Evolutionary conservation across 2,888 invertebrate genomes (phyloP), one percentile per base, ranked within the genome.

Genomic region (Pseudanteris insignis): DNA sequence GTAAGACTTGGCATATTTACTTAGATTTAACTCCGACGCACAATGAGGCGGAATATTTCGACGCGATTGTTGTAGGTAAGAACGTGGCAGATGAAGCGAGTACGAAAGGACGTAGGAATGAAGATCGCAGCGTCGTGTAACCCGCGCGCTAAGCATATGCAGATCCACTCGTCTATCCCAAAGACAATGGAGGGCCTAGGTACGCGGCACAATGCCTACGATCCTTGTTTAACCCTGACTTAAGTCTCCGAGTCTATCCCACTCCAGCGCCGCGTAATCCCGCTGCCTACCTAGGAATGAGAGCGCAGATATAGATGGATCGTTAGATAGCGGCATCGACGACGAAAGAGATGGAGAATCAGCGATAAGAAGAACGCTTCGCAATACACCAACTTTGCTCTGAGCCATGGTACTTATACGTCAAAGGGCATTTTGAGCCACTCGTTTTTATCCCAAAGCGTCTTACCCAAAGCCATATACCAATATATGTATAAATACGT

Each of bases 151-250:
- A 79, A 79, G 77, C 79, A 76, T 79, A 79, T 79, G 79, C 78
- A 79, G 79, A 79, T 79, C 79, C 77, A 79, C 79, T 78, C 78
- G 76, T 78, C 75, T 77, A 73, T 73, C 73, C 73, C 72, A 73
- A n/a, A 79, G 74, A 79, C 79, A 79, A 79, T 79, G 71, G 77
- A n/a, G n/a, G 66, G 70, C 65, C 74, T 65, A 68, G 68, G 71
- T 68, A 69, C 70, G 65, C 66, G 60, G 76, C 73, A 79, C 79
- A 79, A 79, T 79, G 76, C 74, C 73, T 68, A 69, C 77, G 78
- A 79, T 78, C 78, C 79, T 79, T 79, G 77, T 77, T 79, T 79
- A 79, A 79, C 79, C 78, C 79, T 77, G 78, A 79, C 79, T 79
- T 78, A 78, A 78, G 78, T 77, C 77, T 73, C 70, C 65, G 69